Base-by-base conservation (phyloP, 2,888 invertebrate species). In the Iselma pallidipennis region DNA sequence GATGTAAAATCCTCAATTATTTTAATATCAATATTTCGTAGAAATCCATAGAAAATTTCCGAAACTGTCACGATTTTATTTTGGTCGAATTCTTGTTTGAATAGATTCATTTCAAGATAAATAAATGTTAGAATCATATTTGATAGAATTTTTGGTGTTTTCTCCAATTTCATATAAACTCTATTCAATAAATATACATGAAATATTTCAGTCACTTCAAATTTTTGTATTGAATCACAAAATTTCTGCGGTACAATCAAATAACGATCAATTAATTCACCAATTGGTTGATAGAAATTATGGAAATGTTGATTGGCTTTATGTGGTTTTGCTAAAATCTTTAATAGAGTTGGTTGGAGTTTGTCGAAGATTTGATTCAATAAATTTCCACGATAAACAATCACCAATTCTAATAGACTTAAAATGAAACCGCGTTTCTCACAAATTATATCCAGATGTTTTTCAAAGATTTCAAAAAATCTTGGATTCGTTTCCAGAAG, bases 231-330 rank as follows among this genome's bases (percentile, higher is more conserved):
- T 80, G 89, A 89, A 16, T 83, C 81, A 54, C 85, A 84, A 55
- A 87, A 81, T 71, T 84, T 85, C 59, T 82, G 74, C 62, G 87
- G 88, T 63, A 86, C 83, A 86, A 89, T 87, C 71, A 85, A 87
- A 67, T 83, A 82, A 16, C 37, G 37, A 0, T 87, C 78, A 37
- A 91, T 84, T 49, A 92, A 76, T 67, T 84, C 83, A 7, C 82
- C 81, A 25, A 89, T 83, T n/a, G 87, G 85, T 55, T 81, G 76
- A 59, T 86, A 83, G 75, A 88, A 86, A 57, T 85, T 84, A 48
- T 86, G 81, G 67, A 89, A 88, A 54, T 89, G 85, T 67, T 87
- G 86, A 0, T 88, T 87, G 3, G 87, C 87, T 80, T 90, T 90
- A 64, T 88, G 88, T 0, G 90, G 90, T 73, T 89, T 90, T 71